These are phyloP conservation scores for Lampris incognitus DNA, from an alignment of 2,113 vertebrate genomes.

Conservation along the genomic window DNA sequence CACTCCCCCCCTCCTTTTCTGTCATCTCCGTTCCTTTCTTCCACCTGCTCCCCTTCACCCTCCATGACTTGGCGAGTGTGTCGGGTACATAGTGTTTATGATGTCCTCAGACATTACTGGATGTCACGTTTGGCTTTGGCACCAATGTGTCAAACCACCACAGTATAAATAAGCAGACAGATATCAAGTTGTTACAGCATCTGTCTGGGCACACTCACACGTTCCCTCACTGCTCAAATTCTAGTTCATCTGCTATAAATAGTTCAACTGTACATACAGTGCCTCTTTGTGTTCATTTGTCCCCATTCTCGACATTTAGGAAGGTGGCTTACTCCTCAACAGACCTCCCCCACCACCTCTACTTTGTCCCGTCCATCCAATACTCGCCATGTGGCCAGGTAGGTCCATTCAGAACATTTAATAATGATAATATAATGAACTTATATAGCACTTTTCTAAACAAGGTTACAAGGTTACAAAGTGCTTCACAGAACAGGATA, in stretches of 20 bases:
- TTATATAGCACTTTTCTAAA: no score
- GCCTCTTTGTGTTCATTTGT: not conserved
- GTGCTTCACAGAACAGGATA: no score
- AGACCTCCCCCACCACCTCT: conserved; percentile 43
- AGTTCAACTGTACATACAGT: not conserved
- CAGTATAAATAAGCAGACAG: conserved; percentile 63
- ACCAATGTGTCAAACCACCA: conserved; percentile 47
- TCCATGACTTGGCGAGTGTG: conserved; percentile 19
- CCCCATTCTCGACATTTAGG: conserved; percentile 36
- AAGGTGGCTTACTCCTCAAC: conserved; percentile 49
- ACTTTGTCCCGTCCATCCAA: conserved; percentile 62
- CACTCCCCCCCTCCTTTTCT: conserved; percentile 1
- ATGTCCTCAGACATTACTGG: conserved; percentile 46
- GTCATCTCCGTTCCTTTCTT: no score
- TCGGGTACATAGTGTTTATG: conserved; percentile 52
- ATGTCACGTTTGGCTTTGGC: conserved; percentile 62
- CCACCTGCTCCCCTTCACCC: no score
- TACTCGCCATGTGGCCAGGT: conserved; percentile 91
- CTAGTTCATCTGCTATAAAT: not conserved
- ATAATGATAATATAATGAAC: not conserved
- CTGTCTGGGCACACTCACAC: conserved; percentile 7
- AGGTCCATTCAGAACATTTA: conserved; percentile 29
- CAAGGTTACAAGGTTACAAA: no score
- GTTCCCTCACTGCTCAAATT: conserved; percentile 9
- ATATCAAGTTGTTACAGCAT: conserved; percentile 54